phyloP scores from a whole-genome alignment of 2,888 invertebrate genomes.

The Ditula angustiorana region DNA sequence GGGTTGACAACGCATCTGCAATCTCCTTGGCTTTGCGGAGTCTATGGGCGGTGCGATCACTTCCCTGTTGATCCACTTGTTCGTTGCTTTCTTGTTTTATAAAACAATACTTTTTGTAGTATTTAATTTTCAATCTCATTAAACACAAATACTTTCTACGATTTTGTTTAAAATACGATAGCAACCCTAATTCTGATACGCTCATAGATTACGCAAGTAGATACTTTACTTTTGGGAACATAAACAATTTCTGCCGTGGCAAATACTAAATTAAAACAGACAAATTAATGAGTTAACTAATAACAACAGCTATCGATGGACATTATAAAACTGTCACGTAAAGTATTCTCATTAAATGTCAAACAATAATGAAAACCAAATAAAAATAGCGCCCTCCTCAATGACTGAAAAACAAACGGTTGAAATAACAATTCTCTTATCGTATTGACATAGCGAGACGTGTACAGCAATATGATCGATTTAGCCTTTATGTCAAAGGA shows the following conservation, averaged over 20 bases:
- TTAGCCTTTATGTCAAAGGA: neutral
- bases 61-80: too few relatives aligned
- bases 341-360: constrained; percentile 18
- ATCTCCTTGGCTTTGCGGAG: too few relatives aligned
- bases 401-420: constrained; percentile 7
- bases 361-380: constrained; percentile 23
- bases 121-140: too few relatives aligned
- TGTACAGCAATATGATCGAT: constrained; percentile 14
- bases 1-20: too few relatives aligned
- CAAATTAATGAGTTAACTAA: constrained; percentile 15
- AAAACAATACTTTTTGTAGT: too few relatives aligned
- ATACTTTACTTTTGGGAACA: neutral
- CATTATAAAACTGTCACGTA: constrained; percentile 4
- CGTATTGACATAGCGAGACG: constrained; percentile 10
- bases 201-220: neutral
- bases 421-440: constrained; percentile 1
- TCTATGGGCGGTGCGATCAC: too few relatives aligned
- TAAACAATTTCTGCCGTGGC: neutral
- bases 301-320: neutral
- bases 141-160: too few relatives aligned
- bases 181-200: neutral
- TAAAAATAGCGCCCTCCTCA: constrained; percentile 5
- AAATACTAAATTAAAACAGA: constrained; percentile 3
- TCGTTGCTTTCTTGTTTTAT: too few relatives aligned
- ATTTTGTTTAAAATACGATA: neutral